A percentile compares a stretch with the other conserved stretches of the same genome.
Evolutionary conservation across 2,888 invertebrate genomes (phyloP).

Genomic region (Nymphalis c-album): DNA sequence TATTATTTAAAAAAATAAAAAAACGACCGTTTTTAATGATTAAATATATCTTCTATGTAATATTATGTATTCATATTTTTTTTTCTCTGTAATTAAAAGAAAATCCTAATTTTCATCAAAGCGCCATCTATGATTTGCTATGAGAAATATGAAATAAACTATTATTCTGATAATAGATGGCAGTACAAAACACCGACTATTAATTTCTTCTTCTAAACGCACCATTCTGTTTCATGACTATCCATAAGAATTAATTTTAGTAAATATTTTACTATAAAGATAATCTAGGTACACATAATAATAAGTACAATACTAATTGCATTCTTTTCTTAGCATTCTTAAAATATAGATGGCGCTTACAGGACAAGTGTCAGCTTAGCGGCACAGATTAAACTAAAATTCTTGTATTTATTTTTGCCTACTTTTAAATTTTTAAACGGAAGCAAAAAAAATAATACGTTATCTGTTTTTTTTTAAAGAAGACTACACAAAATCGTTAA

Average conservation of each 20-base stretch:
- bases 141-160: neutral
- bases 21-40: too few species aligned
- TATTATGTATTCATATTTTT: neutral
- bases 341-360: conserved; percentile 6
- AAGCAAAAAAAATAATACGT: neutral
- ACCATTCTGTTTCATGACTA: neutral
- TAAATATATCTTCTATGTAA: too few species aligned
- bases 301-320: neutral
- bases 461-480: neutral
- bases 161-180: neutral
- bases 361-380: conserved; percentile 1
- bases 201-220: neutral
- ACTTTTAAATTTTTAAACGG: conserved; percentile 5
- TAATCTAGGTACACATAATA: too few species aligned
- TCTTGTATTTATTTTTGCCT: conserved; percentile 1
- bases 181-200: neutral
- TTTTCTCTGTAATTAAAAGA: neutral
- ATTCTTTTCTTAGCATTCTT: neutral
- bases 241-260: neutral
- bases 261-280: neutral
- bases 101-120: neutral
- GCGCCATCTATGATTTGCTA: conserved; percentile 2
- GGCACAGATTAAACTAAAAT: conserved; percentile 3
- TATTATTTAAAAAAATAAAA: too few species aligned
- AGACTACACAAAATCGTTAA: neutral